A percentile compares a stretch with the other conserved stretches of the same genome.
Evolutionary conservation across 2,797 vertebrate genomes (phyloP).

Genomic region (Notolepis coatsorum): DNA sequence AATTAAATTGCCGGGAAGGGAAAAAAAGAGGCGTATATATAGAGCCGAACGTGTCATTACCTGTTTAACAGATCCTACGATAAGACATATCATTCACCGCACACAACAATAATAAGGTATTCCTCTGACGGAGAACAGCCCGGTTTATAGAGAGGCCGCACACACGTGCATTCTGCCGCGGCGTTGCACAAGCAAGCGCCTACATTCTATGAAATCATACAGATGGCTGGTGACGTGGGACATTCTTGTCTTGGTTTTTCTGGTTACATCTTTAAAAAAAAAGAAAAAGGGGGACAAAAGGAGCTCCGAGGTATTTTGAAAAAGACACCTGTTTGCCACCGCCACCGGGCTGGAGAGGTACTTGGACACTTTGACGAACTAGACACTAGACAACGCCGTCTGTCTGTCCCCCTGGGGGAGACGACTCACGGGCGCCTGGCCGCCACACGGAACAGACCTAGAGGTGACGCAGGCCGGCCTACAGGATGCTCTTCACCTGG

Average conservation of each 20-base stretch:
- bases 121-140: neutral
- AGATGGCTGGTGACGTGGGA: slow-evolving; percentile 35
- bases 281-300: neutral
- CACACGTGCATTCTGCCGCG: neutral
- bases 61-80: slow-evolving; percentile 26
- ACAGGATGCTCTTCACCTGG: too few relatives aligned
- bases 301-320: slow-evolving; percentile 15
- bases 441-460: too few relatives aligned
- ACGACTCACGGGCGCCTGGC: slow-evolving; percentile 25
- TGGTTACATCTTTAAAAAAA: neutral
- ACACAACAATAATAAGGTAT: neutral
- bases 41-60: slow-evolving; percentile 46
- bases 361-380: slow-evolving; percentile 40
- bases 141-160: too few relatives aligned
- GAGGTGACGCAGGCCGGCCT: too few relatives aligned
- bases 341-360: slow-evolving; percentile 39
- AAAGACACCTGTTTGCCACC: slow-evolving; percentile 62
- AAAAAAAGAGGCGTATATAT: neutral
- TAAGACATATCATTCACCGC: slow-evolving; percentile 17
- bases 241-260: neutral
- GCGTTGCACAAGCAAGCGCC: slow-evolving; percentile 11
- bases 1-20: neutral
- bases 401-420: slow-evolving; percentile 35
- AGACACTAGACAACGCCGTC: slow-evolving; percentile 1
- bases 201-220: slow-evolving; percentile 6